Evolutionary conservation across 1,140 invertebrate species (phyloP).

Genomic region (Sesamia nonagrioides): DNA sequence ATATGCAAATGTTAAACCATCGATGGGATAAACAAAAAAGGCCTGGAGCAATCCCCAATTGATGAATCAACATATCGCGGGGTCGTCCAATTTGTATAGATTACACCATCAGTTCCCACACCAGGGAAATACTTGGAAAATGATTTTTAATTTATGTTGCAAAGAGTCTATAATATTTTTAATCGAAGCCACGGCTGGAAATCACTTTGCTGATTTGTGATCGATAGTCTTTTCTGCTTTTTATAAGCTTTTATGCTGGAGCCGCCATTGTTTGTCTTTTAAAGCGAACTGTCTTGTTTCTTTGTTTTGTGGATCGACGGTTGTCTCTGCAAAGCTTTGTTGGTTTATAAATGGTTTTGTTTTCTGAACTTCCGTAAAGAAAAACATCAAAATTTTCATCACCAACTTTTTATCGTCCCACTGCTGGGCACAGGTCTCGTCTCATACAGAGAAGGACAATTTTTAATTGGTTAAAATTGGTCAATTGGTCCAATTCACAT

Average conservation of each 20-base stretch:
- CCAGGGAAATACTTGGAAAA: conserved; percentile 61
- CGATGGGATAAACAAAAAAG: conserved; percentile 48
- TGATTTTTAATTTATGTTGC: conserved; percentile 59
- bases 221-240: conserved; percentile 44
- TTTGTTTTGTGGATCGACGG: conserved; percentile 39
- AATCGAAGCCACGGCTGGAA: conserved; percentile 36
- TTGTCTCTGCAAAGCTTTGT: conserved; percentile 26
- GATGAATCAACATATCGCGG: conserved; percentile 53
- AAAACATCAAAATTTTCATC: too few species aligned
- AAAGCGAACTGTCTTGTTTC: conserved; percentile 38
- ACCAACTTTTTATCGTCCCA: too few species aligned
- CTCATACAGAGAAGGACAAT: too few species aligned
- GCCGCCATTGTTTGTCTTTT: conserved; percentile 38
- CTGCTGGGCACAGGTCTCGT: too few species aligned
- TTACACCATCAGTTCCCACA: conserved; percentile 50
- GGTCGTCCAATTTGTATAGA: conserved; percentile 57
- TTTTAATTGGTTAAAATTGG: too few species aligned
- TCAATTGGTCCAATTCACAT: too few species aligned
- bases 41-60: conserved; percentile 49
- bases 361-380: conserved; percentile 10
- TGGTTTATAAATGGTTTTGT: conserved; percentile 35
- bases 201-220: conserved; percentile 40
- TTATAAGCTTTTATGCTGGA: conserved; percentile 30
- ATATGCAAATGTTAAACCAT: conserved; percentile 52
- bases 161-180: conserved; percentile 45